phyloP scores from a whole-genome alignment of 2,888 invertebrate species.

The Hoplodrina blanda region DNA sequence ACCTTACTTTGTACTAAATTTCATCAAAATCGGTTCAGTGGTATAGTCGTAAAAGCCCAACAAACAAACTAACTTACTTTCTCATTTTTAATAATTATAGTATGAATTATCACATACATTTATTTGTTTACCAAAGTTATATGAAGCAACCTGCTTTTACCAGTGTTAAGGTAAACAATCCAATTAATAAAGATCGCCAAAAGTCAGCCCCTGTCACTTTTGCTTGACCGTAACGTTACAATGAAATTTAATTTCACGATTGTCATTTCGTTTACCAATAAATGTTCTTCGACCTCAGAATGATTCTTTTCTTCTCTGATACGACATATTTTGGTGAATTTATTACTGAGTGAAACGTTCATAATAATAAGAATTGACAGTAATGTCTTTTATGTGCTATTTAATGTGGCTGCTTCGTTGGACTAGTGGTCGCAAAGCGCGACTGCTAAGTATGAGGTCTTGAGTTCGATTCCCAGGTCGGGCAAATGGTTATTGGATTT shows the following conservation, averaged over 20 bases:
- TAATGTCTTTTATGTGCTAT: slow-evolving; percentile 8
- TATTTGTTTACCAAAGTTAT: slow-evolving; percentile 17
- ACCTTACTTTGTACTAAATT: no score
- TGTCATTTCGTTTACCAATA: slow-evolving; percentile 23
- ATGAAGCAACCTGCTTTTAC: slow-evolving; percentile 10
- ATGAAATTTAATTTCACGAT: slow-evolving; percentile 42
- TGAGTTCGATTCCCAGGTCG: no score
- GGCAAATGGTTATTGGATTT: no score
- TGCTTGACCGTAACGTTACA: slow-evolving; percentile 15
- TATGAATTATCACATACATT: neutral
- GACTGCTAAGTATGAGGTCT: no score
- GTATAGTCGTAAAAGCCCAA: no score
- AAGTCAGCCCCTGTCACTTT: slow-evolving; percentile 23
- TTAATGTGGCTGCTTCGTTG: slow-evolving; percentile 1
- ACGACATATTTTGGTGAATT: slow-evolving; percentile 27
- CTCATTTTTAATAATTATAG: no score
- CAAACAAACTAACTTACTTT: no score
- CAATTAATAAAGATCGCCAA: slow-evolving; percentile 46
- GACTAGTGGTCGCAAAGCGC: no score
- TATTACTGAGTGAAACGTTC: slow-evolving; percentile 24
- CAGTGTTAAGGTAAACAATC: slow-evolving; percentile 30
- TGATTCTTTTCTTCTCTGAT: slow-evolving; percentile 17
- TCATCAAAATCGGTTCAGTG: no score
- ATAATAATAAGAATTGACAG: slow-evolving; percentile 17
- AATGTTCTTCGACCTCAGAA: slow-evolving; percentile 14